These are phyloP conservation scores for Abramis brama DNA, from an alignment of 2,113 vertebrate species.

Conservation along the genomic window DNA sequence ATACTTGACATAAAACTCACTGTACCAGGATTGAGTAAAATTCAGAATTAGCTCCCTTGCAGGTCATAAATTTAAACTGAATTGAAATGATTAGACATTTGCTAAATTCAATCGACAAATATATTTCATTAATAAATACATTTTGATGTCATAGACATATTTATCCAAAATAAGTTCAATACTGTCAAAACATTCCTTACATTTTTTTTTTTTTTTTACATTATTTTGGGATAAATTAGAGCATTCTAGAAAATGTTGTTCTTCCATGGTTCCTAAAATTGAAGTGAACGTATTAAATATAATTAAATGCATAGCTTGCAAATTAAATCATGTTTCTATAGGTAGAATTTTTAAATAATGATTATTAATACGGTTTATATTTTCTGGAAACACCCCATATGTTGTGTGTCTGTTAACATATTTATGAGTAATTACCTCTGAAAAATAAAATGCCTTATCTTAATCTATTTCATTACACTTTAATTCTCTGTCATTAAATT, in stretches of 20 bases:
- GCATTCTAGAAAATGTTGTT: neutral
- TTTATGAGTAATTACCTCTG: neutral
- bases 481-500: neutral
- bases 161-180: neutral
- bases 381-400: neutral
- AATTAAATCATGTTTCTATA: neutral
- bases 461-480: neutral
- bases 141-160: neutral
- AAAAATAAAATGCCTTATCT: neutral
- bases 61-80: too few species aligned
- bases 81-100: neutral
- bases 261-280: neutral
- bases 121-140: neutral
- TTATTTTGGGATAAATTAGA: neutral
- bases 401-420: neutral
- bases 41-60: too few species aligned
- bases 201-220: too few species aligned
- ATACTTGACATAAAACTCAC: neutral
- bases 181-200: neutral
- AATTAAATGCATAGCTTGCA: neutral
- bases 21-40: neutral
- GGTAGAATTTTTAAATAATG: neutral
- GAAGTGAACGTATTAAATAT: neutral
- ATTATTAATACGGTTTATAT: neutral
- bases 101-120: neutral